phyloP scores from a whole-genome alignment of 2,888 invertebrate species.

The Yponomeuta malinellus region DNA sequence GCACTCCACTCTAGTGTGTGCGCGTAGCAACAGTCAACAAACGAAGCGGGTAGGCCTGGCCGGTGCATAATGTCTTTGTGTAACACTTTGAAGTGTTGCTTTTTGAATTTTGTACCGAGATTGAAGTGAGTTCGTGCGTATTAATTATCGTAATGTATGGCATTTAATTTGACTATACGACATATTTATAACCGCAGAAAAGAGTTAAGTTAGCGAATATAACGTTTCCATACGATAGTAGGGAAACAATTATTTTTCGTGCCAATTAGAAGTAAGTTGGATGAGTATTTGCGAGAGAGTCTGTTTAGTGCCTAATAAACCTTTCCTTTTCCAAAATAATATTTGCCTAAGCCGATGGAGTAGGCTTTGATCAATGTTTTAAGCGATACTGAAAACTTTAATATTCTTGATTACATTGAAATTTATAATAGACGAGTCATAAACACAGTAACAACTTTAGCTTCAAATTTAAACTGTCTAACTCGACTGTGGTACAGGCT shows the following conservation, averaged over 20 bases:
- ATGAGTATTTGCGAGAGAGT: background rate
- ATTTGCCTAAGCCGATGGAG: background rate
- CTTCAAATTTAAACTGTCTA: too few species aligned
- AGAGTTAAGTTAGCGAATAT: background rate
- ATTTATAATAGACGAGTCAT: background rate
- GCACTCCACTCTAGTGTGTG: background rate
- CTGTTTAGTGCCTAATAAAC: background rate
- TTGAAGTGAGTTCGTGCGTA: constrained; percentile 10
- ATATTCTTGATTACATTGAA: background rate
- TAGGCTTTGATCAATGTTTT: background rate
- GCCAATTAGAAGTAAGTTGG: constrained; percentile 3
- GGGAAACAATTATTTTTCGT: background rate
- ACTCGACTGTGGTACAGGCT: too few species aligned
- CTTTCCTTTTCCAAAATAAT: too few species aligned
- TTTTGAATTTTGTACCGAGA: constrained; percentile 9
- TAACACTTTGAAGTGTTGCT: constrained; percentile 4
- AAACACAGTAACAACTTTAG: background rate
- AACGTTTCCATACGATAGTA: background rate
- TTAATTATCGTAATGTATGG: background rate
- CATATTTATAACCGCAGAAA: background rate
- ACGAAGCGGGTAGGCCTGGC: background rate
- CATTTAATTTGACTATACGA: background rate
- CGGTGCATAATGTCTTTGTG: constrained; percentile 10
- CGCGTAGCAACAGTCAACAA: background rate
- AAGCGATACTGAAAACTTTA: background rate